Conservation (phyloP, 2,888 invertebrate species). For the Craniophora ligustri region DNA sequence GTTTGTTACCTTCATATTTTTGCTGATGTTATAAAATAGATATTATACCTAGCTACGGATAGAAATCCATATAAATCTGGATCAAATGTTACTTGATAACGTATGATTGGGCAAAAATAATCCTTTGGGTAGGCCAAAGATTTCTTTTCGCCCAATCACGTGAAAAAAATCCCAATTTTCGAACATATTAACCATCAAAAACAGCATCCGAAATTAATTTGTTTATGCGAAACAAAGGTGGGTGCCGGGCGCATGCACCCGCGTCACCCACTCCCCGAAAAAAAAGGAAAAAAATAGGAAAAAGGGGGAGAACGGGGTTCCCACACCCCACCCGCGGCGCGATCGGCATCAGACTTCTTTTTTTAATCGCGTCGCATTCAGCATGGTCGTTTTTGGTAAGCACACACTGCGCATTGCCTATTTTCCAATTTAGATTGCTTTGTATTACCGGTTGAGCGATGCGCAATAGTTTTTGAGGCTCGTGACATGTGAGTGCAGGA, state of each 20-base stretch:
- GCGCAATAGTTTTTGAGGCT: conserved; percentile 87
- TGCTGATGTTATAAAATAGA: too few species aligned
- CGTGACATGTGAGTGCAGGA: conserved; percentile 83
- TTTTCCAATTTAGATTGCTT: conserved; percentile 89
- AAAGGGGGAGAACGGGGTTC: conserved; percentile 74
- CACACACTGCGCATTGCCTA: conserved; percentile 88
- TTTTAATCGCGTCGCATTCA: conserved; percentile 88
- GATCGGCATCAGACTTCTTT: conserved; percentile 88
- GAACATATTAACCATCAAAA: conserved; percentile 87
- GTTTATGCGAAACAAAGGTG: conserved; percentile 89
- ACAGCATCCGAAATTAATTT: conserved; percentile 88
- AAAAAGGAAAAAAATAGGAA: conserved; percentile 79
- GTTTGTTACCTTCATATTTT: too few species aligned
- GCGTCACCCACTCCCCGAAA: conserved; percentile 86
- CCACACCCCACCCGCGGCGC: conserved; percentile 81
- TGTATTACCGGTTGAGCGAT: conserved; percentile 88
- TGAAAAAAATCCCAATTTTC: conserved; percentile 72
- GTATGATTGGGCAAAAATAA: too few species aligned
- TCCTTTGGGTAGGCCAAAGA: too few species aligned
- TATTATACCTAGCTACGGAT: too few species aligned
- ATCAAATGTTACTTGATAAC: conserved; percentile 27
- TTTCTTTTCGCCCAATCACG: conserved; percentile 55
- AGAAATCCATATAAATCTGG: too few species aligned
- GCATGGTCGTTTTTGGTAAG: conserved; percentile 88
- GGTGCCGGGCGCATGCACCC: conserved; percentile 87